Conservation (phyloP, 2,113 vertebrate genomes). For the Phalacrocorax brasilianus region DNA sequence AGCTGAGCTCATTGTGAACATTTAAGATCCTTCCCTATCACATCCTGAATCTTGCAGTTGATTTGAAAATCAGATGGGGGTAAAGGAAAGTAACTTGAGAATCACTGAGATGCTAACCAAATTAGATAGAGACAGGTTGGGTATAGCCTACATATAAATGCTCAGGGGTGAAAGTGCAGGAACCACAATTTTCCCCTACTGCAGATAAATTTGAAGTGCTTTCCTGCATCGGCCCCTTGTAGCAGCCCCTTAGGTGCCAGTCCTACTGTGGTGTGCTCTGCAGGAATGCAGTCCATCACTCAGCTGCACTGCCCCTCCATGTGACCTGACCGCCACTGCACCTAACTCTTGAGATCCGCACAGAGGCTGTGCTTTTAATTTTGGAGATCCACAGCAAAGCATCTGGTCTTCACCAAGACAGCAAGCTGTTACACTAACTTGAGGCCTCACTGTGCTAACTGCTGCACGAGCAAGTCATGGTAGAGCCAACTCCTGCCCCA, state of each 20-base stretch:
- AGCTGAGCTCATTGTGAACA: conserved; percentile 61
- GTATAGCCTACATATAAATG: not conserved
- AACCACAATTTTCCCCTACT: not conserved
- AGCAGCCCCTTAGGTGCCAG: not conserved
- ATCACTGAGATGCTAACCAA: conserved; percentile 25
- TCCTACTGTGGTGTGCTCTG: not conserved
- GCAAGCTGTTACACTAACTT: not conserved
- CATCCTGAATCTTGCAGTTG: conserved; percentile 69
- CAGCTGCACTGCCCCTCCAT: not conserved
- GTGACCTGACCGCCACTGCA: not conserved
- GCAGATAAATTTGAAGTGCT: not conserved
- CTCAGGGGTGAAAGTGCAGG: not conserved
- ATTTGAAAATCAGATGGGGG: conserved; percentile 72
- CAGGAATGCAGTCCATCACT: not conserved
- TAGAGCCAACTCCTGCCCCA: not conserved
- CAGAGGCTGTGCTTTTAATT: not conserved
- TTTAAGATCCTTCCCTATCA: conserved; percentile 65
- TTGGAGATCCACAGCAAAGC: not conserved
- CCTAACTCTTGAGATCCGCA: not conserved
- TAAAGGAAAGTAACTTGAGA: conserved; percentile 59
- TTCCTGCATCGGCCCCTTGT: not conserved
- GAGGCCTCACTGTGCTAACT: not conserved
- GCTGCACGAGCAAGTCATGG: not conserved
- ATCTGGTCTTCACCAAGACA: not conserved
- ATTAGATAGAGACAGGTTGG: not conserved